Evolutionary conservation across 2,888 invertebrate species (phyloP), one percentile per base, ranked within the genome.

Genomic region (Chironomus riparius): DNA sequence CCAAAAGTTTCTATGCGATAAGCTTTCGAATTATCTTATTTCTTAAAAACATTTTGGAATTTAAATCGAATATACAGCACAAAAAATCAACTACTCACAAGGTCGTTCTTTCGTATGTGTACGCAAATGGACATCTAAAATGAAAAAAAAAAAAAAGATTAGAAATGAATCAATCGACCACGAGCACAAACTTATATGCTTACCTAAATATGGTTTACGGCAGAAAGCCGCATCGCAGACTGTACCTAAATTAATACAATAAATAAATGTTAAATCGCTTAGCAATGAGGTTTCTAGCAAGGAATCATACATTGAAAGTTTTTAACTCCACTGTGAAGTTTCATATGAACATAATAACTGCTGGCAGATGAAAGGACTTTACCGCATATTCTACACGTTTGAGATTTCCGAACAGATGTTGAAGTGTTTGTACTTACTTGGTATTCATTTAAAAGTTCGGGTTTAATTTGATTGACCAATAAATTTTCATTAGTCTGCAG

Each of bases 271-370:
- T 28, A 69, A 69, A 4, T 50, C n/a, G n/a, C 5, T 21, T 18
- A 18, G 13, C 22, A 83, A 38, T 1, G 2, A 38, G 1, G 4
- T 7, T 2, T 85, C 84, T 82, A 88, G 87, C n/a, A 24, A 18
- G 21, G 4, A 7, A 13, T 61, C 79, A 90, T 89, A 85, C 92
- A 92, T 81, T 89, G 90, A 84, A 91, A 92, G 78, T 92, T 92
- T 83, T 92, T 92, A 82, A 90, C 90, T 79, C 91, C 90, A 24
- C 92, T 92, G 84, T 92, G 92, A 79, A 91, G 86, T 83, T 92
- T 92, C 91, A 92, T 91, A 83, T 92, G 92, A 80, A 92, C 92
- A 82, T 92, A 92, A 82, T 92, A 92, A 79, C 91, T 91, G 62
- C 91, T 91, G 77, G 91, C 89, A 13, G 91, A 92, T 76, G 92